Evolutionary conservation across 2,888 invertebrate genomes (phyloP).

Genomic region (Germaria angustata): DNA sequence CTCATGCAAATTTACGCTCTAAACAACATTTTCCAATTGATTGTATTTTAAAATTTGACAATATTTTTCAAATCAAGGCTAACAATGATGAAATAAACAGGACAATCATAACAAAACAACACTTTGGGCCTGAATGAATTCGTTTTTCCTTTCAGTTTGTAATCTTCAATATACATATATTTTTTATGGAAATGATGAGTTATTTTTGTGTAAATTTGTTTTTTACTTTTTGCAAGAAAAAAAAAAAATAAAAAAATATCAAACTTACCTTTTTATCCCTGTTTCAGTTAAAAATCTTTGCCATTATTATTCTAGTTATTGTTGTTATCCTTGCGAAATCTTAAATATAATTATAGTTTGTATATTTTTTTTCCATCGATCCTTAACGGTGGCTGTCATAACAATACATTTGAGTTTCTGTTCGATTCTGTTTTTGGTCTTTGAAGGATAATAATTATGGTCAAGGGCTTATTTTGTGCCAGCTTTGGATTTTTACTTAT

Average conservation of each 20-base stretch:
- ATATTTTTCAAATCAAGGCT: slow-evolving; percentile 64
- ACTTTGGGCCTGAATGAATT: slow-evolving; percentile 66
- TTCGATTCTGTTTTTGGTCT: background rate
- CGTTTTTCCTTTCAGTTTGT: slow-evolving; percentile 13
- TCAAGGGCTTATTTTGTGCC: slow-evolving; percentile 50
- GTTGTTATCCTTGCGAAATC: slow-evolving; percentile 44
- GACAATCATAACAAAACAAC: slow-evolving; percentile 61
- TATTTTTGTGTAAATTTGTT: slow-evolving; percentile 30
- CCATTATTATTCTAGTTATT: slow-evolving; percentile 13
- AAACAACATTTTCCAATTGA: slow-evolving; percentile 27
- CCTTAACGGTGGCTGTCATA: slow-evolving; percentile 50
- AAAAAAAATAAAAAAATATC: background rate
- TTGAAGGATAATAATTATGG: slow-evolving; percentile 34
- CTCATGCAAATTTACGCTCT: slow-evolving; percentile 56
- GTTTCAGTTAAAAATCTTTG: background rate
- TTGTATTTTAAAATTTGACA: slow-evolving; percentile 47
- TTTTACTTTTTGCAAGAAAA: background rate
- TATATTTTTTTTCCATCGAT: slow-evolving; percentile 13
- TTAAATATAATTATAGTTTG: slow-evolving; percentile 57
- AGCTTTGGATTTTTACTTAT: slow-evolving; percentile 13
- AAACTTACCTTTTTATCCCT: slow-evolving; percentile 43
- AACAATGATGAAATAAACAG: slow-evolving; percentile 57
- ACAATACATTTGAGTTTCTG: slow-evolving; percentile 45
- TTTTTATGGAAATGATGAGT: slow-evolving; percentile 58
- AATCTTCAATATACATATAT: slow-evolving; percentile 7